These are phyloP conservation scores for Thumatha senex DNA, from an alignment of 2,888 invertebrate genomes.

Conservation along the genomic window DNA sequence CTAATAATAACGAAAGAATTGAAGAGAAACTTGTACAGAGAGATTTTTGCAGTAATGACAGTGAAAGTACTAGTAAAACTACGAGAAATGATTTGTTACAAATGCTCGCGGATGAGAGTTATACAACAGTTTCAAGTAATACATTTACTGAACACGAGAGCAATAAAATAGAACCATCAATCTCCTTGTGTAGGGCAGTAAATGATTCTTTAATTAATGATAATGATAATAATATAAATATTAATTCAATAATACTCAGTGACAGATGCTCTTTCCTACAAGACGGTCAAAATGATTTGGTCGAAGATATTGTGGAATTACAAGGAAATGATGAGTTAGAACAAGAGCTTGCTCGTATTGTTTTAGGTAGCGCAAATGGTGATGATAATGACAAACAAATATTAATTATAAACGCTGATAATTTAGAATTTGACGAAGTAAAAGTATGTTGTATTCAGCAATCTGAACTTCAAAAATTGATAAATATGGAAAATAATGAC, in stretches of 20 bases:
- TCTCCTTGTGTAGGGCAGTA: too few species aligned
- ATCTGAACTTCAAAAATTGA: conserved; percentile 32
- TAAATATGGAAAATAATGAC: not conserved
- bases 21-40: not conserved
- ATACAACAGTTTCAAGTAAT: not conserved
- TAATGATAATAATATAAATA: not conserved
- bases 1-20: not conserved
- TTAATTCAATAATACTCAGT: not conserved
- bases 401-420: conserved; percentile 8
- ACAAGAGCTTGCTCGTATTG: conserved; percentile 8
- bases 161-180: not conserved
- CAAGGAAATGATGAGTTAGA: conserved; percentile 13
- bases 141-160: not conserved
- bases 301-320: conserved; percentile 16
- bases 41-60: not conserved
- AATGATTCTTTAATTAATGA: not conserved
- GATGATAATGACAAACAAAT: conserved; percentile 7
- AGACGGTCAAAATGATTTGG: conserved; percentile 3
- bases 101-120: not conserved
- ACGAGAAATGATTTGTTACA: not conserved
- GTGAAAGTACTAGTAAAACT: not conserved
- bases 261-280: not conserved
- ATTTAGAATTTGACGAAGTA: conserved; percentile 8
- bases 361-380: not conserved
- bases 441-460: conserved; percentile 27